Evolutionary conservation across 1,140 invertebrate species (phyloP).

Genomic region (Pseudomyrmex sp.): DNA sequence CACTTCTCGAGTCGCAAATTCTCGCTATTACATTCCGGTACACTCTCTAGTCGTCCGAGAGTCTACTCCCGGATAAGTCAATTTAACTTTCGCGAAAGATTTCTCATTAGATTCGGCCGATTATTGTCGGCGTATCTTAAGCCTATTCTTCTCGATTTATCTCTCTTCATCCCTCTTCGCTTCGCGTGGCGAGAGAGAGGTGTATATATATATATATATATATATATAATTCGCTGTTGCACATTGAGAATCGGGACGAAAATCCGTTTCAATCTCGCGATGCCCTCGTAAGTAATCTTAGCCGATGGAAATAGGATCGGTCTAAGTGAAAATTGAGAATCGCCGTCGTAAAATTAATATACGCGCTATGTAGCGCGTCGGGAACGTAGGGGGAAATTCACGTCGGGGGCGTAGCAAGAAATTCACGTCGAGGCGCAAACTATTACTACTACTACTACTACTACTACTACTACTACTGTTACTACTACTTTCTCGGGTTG

Average conservation of each 20-base stretch:
- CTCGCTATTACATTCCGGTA: slow-evolving; percentile 17
- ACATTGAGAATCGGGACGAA: neutral
- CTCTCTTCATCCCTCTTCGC: neutral
- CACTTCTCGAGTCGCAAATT: slow-evolving; percentile 10
- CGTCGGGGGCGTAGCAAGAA: neutral
- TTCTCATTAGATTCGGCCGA: slow-evolving; percentile 40
- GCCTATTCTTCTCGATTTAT: slow-evolving; percentile 27
- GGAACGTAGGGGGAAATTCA: neutral
- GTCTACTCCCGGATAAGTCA: slow-evolving; percentile 26
- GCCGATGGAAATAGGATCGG: slow-evolving; percentile 33
- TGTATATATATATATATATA: no score
- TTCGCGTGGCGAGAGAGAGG: neutral
- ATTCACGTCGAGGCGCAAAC: slow-evolving; percentile 20
- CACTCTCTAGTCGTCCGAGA: neutral
- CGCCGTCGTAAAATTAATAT: slow-evolving; percentile 42
- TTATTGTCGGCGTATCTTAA: slow-evolving; percentile 30
- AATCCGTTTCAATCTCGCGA: slow-evolving; percentile 29
- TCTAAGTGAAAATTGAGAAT: slow-evolving; percentile 52
- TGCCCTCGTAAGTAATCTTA: slow-evolving; percentile 18
- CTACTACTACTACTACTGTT: neutral
- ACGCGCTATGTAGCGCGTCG: neutral
- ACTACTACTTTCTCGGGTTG: slow-evolving; percentile 23
- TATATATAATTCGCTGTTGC: neutral
- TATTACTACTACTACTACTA: neutral
- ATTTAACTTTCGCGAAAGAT: slow-evolving; percentile 47